A percentile compares a stretch with the other conserved stretches of the same genome.
These are phyloP conservation scores for Ommatoiulus sabulosus DNA, from an alignment of 2,888 invertebrate species.

Conservation along the genomic window DNA sequence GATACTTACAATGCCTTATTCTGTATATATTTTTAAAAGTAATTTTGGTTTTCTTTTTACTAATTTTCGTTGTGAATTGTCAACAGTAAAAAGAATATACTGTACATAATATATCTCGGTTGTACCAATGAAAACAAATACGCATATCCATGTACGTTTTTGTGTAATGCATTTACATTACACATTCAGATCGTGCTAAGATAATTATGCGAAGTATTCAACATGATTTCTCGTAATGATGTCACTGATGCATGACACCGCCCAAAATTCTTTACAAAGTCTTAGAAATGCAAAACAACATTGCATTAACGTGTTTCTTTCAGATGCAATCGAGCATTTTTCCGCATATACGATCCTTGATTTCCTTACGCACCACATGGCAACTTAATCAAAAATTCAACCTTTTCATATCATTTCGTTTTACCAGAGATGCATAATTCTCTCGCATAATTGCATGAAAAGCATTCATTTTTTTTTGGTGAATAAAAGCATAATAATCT, in stretches of 20 bases:
- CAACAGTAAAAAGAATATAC: no score
- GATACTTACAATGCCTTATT: no score
- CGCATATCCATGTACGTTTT: no score
- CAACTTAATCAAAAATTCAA: slow-evolving; percentile 27
- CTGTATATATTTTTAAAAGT: no score
- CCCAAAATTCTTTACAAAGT: neutral
- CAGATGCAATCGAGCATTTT: slow-evolving; percentile 17
- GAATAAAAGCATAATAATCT: slow-evolving; percentile 8
- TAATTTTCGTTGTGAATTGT: no score
- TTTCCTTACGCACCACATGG: slow-evolving; percentile 17
- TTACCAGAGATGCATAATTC: neutral
- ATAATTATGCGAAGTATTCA: neutral
- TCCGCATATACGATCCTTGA: neutral
- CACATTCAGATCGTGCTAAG: neutral
- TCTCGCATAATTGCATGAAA: neutral
- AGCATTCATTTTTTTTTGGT: neutral
- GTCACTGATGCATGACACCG: neutral
- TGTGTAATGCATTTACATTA: neutral
- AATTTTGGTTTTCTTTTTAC: no score
- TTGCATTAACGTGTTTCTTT: neutral
- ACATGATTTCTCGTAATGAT: neutral
- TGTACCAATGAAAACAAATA: no score
- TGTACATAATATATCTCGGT: no score
- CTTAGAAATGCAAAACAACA: neutral
- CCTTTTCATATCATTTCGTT: slow-evolving; percentile 14